phyloP scores from a whole-genome alignment of 2,113 vertebrate species.

The Corydoras sp. region DNA sequence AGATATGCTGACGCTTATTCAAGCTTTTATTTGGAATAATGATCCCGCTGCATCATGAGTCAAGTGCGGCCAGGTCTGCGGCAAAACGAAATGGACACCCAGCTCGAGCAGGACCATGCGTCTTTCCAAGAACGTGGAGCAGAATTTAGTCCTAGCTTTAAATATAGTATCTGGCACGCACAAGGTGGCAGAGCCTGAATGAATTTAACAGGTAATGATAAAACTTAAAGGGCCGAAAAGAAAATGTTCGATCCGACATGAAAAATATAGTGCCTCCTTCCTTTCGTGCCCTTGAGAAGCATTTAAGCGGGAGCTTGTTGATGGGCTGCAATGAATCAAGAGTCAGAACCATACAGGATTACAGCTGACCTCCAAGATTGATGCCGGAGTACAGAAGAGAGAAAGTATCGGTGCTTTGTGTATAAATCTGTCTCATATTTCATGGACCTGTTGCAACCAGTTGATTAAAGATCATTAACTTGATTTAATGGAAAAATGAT shows the following conservation, averaged over 20 bases:
- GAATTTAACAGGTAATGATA: neutral
- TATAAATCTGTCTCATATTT: neutral
- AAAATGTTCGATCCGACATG: neutral
- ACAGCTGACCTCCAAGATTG: neutral
- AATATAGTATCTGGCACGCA: neutral
- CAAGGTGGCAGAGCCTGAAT: neutral
- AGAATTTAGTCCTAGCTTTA: no score
- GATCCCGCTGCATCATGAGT: neutral
- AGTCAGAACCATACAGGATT: neutral
- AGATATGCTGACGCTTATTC: neutral
- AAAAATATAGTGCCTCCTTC: neutral
- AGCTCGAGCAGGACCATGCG: neutral
- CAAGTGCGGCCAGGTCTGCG: neutral
- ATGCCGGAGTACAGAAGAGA: neutral
- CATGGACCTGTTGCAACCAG: neutral
- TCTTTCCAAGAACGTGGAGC: no score
- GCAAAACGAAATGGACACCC: neutral
- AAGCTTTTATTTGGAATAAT: neutral
- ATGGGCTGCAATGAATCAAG: neutral
- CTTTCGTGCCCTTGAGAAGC: neutral
- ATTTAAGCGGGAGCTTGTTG: neutral
- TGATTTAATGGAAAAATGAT: no score
- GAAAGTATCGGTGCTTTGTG: neutral
- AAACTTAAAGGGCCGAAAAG: neutral
- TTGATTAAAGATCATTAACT: neutral